A percentile compares a stretch with the other conserved stretches of the same genome.
These are phyloP conservation scores for Zaprionus ornatus DNA, from an alignment of 1,140 invertebrate genomes.

Conservation along the genomic window DNA sequence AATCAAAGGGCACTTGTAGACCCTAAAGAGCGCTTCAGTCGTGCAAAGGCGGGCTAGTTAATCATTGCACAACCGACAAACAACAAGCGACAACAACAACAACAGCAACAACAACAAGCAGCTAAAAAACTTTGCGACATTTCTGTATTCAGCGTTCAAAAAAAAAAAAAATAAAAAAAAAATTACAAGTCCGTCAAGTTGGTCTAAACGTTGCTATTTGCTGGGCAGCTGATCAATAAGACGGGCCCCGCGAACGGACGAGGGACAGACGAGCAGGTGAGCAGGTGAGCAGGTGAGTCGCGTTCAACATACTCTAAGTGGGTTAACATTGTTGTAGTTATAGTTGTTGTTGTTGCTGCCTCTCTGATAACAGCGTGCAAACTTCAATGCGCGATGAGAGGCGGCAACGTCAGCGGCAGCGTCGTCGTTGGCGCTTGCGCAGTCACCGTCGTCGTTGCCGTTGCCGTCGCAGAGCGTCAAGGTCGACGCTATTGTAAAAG, in stretches of 20 bases:
- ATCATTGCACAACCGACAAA: constrained; percentile 60
- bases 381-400: constrained; percentile 13
- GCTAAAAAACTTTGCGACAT: constrained; percentile 63
- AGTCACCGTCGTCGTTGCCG: constrained; percentile 7
- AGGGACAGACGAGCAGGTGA: not conserved
- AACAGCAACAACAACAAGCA: not conserved
- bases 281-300: constrained; percentile 20
- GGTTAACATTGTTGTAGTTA: constrained; percentile 49
- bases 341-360: constrained; percentile 22
- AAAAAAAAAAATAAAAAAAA: constrained; percentile 20
- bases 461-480: constrained; percentile 62
- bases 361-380: constrained; percentile 68
- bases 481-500: constrained; percentile 80
- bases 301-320: constrained; percentile 77
- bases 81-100: constrained; percentile 33
- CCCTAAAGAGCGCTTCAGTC: constrained; percentile 38
- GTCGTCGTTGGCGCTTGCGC: constrained; percentile 13
- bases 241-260: constrained; percentile 13
- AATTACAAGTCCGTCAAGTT: constrained; percentile 40
- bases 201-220: constrained; percentile 61
- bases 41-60: constrained; percentile 58
- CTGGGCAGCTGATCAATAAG: constrained; percentile 58
- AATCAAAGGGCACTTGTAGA: constrained; percentile 17
- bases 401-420: not conserved
- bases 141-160: constrained; percentile 51